Evolutionary conservation across 1,140 invertebrate species (phyloP), one percentile per base, ranked within the genome.

Genomic region (Mizuhopecten yessoensis): DNA sequence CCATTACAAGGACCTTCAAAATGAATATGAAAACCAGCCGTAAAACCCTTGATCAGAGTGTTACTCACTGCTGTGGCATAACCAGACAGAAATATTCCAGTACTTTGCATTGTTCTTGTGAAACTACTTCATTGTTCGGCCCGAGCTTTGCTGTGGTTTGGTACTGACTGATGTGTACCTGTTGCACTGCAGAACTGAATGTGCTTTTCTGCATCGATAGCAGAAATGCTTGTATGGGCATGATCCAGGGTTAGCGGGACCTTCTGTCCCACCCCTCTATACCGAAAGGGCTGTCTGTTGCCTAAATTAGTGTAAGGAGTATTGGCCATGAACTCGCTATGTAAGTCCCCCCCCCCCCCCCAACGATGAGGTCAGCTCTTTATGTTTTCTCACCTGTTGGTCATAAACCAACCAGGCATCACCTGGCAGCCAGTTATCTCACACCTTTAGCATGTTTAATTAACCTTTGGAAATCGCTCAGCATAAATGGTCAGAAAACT

Each of bases 401-500:
- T 90, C 90, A 88, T 75, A 88, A 29, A 39, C 29, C 1, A 75
- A 39, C 90, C 90, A 90, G 15, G 87, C 23, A 86, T 88, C 87
- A 23, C 36, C 49, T 0, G 34, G 34, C 29, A 89, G 91, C 89
- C 39, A 92, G 33, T 33, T 92, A 89, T 7, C 89, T n/a, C 0
- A 90, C 89, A 33, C 86, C 87, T 39, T 92, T 89, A 34, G 39
- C 45, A 87, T 90, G 89, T 49, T 92, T 90, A n/a, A 87, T 34
- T 20, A 90, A 33, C 34, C 11, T 75, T 86, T n/a, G 91, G 87
- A 75, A 87, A 90, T 89, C 91, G 89, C 33, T 87, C 88, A n/a
- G 45, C 0, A 89, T 92, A 92, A n/a, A 92, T 75, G 3, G 92
- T 86, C 0, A 89, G 42, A 89, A 89, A 92, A 33, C 89, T 23